These are phyloP conservation scores for Trichogramma pretiosum DNA, from an alignment of 1,140 invertebrate species.

Conservation along the genomic window DNA sequence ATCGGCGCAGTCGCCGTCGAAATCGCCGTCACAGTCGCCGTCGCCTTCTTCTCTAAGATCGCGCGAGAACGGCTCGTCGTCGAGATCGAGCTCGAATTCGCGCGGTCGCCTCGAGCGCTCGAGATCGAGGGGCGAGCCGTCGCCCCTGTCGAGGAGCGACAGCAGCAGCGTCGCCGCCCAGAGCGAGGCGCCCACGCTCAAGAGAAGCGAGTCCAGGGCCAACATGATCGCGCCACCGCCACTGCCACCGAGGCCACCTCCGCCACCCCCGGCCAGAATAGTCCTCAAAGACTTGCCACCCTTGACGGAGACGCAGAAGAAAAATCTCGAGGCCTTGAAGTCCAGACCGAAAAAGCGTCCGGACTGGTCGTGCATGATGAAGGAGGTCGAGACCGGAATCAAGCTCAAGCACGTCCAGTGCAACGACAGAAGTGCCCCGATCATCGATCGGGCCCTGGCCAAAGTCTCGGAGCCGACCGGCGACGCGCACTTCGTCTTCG, in stretches of 20 bases:
- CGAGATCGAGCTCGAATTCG: conserved; percentile 40
- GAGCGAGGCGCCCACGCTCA: conserved; percentile 40
- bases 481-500: conserved; percentile 72
- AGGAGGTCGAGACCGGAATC: conserved; percentile 71
- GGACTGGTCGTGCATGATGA: conserved; percentile 84
- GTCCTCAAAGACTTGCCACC: conserved; percentile 42
- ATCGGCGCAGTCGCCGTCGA: no score
- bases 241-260: conserved; percentile 61
- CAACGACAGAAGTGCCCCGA: conserved; percentile 64
- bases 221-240: conserved; percentile 49
- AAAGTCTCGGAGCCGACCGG: conserved; percentile 46
- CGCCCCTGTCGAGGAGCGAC: conserved; percentile 41
- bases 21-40: no score
- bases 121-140: conserved; percentile 35
- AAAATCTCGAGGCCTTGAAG: conserved; percentile 55
- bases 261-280: conserved; percentile 51
- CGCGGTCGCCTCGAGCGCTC: conserved; percentile 40
- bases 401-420: conserved; percentile 72
- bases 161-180: no score
- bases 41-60: no score
- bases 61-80: no score
- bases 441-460: conserved; percentile 46
- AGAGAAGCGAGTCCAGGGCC: conserved; percentile 41
- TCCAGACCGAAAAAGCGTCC: conserved; percentile 70
- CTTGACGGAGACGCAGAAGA: conserved; percentile 46